Evolutionary conservation across 1,140 invertebrate genomes (phyloP).

Genomic region (Aphaenogaster rudis): DNA sequence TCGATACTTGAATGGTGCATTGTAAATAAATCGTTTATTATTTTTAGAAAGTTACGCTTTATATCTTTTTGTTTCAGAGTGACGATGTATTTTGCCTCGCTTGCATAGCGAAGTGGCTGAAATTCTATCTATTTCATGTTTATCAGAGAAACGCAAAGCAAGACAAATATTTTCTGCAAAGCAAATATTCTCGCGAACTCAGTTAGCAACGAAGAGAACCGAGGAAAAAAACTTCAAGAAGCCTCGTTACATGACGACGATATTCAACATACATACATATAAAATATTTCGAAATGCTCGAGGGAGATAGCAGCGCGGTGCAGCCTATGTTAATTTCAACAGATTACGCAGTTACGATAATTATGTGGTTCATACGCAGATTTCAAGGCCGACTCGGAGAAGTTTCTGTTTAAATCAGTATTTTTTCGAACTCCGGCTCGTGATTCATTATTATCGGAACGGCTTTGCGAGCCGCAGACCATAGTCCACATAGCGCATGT

Average conservation of each 20-base stretch:
- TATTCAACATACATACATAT: slow-evolving; percentile 15
- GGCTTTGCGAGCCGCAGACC: slow-evolving; percentile 45
- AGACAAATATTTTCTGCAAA: slow-evolving; percentile 13
- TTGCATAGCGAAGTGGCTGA: not conserved
- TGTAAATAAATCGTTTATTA: not conserved
- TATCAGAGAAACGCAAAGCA: slow-evolving; percentile 13
- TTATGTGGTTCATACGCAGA: slow-evolving; percentile 39
- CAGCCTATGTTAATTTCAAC: slow-evolving; percentile 22
- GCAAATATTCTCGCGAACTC: not conserved
- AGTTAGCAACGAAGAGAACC: not conserved
- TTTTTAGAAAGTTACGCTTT: not conserved
- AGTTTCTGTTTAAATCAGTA: slow-evolving; percentile 41
- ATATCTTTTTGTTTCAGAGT: not conserved
- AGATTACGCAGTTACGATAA: slow-evolving; percentile 28
- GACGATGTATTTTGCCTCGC: not conserved
- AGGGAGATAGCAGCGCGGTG: not conserved
- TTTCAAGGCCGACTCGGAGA: slow-evolving; percentile 21
- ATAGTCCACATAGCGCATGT: not conserved
- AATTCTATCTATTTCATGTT: not conserved
- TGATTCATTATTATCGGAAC: slow-evolving; percentile 44
- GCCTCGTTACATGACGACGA: slow-evolving; percentile 15
- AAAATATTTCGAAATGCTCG: slow-evolving; percentile 11
- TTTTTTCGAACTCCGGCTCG: slow-evolving; percentile 15
- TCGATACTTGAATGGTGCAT: not conserved
- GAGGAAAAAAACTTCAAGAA: not conserved